Base-by-base conservation (phyloP, 1,140 invertebrate species). In the Atta cephalotes region DNA sequence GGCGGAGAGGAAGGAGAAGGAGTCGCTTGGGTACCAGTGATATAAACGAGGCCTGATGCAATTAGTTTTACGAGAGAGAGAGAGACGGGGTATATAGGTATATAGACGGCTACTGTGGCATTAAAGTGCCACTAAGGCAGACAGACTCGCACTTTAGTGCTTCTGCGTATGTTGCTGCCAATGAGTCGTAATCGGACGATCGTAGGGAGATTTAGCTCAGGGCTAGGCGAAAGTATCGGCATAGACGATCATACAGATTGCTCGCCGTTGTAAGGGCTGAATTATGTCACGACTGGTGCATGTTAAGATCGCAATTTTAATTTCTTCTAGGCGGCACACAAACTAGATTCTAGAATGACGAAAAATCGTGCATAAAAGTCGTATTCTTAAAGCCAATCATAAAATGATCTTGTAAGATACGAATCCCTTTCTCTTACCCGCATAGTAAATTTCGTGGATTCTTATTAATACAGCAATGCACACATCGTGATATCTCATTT, bases 21-120 rank as follows among this genome's bases (percentile, higher is more conserved):
- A 91, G 78, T 72, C 89, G 77, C 86, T 84, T 84, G 65, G 66
- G 60, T 84, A 89, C 28, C 53, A 89, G 87, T 85, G 88, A 93
- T 93, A 93, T 92, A 93, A 94, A 93, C 91, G 93, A 91, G 90
- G 88, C 92, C 92, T 93, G 93, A 93, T 94, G 94, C 93, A 94
- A 95, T 95, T 95, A 94, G 91, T 93, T 95, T 95, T 93, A 94
- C 91, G 93, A 93, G 88, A 74, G 70, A 89, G 91, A 90, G 88
- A 70, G 51, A 88, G 91, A 91, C 88, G 88, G 88, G 91, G 88
- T 89, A 79, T 92, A 90, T 87, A 87, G 88, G 89, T 89, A 60
- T 90, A 88, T 88, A 86, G 82, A 62, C 82, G 82, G 89, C 89
- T 92, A 92, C 91, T 85, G 88, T 88, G 88, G 88, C 91, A 91